These are phyloP conservation scores for Cotesia vestalis DNA, from an alignment of 1,140 invertebrate species.

Conservation along the genomic window DNA sequence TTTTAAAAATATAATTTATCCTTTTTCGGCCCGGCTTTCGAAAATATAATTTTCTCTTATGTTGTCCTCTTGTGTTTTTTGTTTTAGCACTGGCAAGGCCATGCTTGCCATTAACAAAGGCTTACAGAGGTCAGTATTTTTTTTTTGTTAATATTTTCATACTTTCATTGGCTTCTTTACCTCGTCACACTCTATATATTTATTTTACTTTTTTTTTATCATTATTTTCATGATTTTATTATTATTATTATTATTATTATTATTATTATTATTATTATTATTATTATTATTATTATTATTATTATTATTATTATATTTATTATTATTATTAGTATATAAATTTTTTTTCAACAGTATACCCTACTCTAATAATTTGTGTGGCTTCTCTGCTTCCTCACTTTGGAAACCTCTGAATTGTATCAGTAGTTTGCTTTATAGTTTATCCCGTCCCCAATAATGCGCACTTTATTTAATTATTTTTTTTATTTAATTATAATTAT, in stretches of 20 bases:
- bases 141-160: conserved; percentile 51
- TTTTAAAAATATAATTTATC: conserved; percentile 45
- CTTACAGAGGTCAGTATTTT: conserved; percentile 82
- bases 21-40: conserved; percentile 46
- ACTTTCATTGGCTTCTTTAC: conserved; percentile 38
- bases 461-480: neutral
- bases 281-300: neutral
- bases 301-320: neutral
- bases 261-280: neutral
- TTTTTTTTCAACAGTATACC: too few species aligned
- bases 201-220: neutral
- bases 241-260: neutral
- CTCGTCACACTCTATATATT: conserved; percentile 1
- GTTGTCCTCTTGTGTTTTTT: conserved; percentile 70
- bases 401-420: conserved; percentile 10
- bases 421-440: neutral
- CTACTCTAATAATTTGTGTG: conserved; percentile 6
- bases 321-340: neutral
- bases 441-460: neutral
- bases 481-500: conserved; percentile 25
- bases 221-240: neutral
- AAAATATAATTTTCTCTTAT: conserved; percentile 59
- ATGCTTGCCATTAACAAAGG: conserved; percentile 90
- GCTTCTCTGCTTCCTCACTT: conserved; percentile 17
- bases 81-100: conserved; percentile 80